Evolutionary conservation across 2,113 vertebrate species (phyloP).

Genomic region (Zapornia atra): DNA sequence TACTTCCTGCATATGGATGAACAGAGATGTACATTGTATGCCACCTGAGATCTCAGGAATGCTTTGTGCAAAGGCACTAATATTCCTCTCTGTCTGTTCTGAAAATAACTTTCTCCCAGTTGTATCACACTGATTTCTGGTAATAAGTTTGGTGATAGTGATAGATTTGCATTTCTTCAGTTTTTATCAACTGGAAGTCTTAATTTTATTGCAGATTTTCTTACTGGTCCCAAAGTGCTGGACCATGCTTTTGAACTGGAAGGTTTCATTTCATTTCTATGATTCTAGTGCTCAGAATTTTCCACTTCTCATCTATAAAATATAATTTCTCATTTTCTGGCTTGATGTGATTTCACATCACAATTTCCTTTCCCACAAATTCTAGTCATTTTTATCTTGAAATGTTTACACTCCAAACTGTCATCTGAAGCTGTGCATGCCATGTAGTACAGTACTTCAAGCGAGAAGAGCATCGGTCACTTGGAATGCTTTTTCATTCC

Average conservation of each 20-base stretch:
- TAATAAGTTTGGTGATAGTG: neutral
- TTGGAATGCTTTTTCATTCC: neutral
- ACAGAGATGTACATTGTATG: neutral
- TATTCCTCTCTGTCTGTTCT: neutral
- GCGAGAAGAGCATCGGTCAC: neutral
- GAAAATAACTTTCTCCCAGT: neutral
- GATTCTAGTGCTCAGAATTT: neutral
- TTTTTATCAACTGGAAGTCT: neutral
- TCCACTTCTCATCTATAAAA: neutral
- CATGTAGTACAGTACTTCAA: neutral
- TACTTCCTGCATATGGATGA: neutral
- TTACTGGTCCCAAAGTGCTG: neutral
- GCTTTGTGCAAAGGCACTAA: neutral
- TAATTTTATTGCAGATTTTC: neutral
- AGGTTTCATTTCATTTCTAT: neutral
- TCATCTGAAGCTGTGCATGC: neutral
- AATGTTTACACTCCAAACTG: neutral
- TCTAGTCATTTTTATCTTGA: neutral
- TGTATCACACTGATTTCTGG: neutral
- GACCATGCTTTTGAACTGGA: neutral
- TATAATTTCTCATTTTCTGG: neutral
- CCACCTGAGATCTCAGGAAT: neutral
- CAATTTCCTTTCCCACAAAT: neutral
- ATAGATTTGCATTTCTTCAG: neutral
- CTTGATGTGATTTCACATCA: neutral